These are phyloP conservation scores for Ptilodon capucinus DNA, from an alignment of 2,888 invertebrate genomes.

Conservation along the genomic window DNA sequence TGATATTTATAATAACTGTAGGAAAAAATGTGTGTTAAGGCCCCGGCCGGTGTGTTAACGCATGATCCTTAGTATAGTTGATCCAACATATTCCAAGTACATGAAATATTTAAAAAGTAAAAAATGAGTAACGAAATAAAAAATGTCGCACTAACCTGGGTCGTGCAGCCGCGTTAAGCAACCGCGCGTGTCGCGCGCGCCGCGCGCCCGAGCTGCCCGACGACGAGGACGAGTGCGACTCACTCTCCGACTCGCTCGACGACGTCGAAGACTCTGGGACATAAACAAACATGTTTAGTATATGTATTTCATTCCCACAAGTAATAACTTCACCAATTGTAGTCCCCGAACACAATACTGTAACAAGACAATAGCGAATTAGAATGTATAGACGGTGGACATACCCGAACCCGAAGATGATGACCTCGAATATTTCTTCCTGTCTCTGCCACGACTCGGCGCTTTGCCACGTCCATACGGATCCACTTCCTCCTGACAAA, in stretches of 20 bases:
- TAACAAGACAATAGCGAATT: too few species aligned
- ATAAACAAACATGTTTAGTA: background rate
- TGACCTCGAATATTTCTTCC: slow-evolving; percentile 76
- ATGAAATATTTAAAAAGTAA: too few species aligned
- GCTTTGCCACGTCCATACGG: slow-evolving; percentile 69
- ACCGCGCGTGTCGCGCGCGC: slow-evolving; percentile 67
- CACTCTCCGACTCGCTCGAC: slow-evolving; percentile 77
- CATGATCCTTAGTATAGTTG: background rate
- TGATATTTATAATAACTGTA: too few species aligned
- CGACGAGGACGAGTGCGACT: slow-evolving; percentile 73
- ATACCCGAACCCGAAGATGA: slow-evolving; percentile 77
- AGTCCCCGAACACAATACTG: too few species aligned
- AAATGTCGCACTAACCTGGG: slow-evolving; percentile 58
- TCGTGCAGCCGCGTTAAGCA: slow-evolving; percentile 70
- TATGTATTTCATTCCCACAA: too few species aligned
- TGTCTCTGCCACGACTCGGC: slow-evolving; percentile 58
- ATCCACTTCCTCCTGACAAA: slow-evolving; percentile 68
- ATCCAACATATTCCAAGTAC: background rate
- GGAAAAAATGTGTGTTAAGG: background rate
- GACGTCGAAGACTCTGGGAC: slow-evolving; percentile 71
- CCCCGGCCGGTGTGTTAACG: too few species aligned
- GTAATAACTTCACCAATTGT: too few species aligned
- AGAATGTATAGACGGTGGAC: too few species aligned
- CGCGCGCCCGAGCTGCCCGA: slow-evolving; percentile 74
- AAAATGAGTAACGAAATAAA: background rate